A percentile compares a stretch with the other conserved stretches of the same genome.
phyloP scores from a whole-genome alignment of 2,888 invertebrate genomes.

The Melipona bicolor region DNA sequence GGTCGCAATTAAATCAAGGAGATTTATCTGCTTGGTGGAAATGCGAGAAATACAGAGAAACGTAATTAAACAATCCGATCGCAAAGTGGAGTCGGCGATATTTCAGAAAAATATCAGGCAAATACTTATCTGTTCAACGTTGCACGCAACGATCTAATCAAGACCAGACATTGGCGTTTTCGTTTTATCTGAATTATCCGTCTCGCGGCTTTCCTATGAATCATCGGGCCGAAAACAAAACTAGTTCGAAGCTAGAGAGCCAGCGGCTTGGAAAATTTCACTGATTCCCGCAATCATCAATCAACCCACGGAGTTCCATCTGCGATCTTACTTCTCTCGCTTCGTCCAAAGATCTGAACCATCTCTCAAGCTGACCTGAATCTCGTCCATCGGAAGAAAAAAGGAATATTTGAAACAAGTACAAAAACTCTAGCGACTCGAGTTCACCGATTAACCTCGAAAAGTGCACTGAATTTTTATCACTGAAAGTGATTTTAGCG shows the following conservation, averaged over 20 bases:
- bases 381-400: not conserved
- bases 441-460: not conserved
- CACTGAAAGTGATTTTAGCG: no score
- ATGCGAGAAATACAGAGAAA: not conserved
- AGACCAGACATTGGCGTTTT: not conserved
- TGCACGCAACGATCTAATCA: not conserved
- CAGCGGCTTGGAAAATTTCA: not conserved
- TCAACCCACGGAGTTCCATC: not conserved
- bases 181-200: not conserved
- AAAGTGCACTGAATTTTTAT: not conserved
- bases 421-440: not conserved
- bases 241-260: not conserved
- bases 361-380: not conserved
- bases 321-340: not conserved
- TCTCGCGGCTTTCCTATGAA: not conserved
- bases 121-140: not conserved
- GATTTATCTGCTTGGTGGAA: not conserved
- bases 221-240: not conserved
- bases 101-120: not conserved
- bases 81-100: not conserved
- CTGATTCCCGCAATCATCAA: not conserved
- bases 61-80: not conserved
- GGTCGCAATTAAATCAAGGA: not conserved
- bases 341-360: not conserved
- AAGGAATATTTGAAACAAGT: not conserved